These are phyloP conservation scores for Anthophora plumipes DNA, from an alignment of 2,888 invertebrate species.

Conservation along the genomic window DNA sequence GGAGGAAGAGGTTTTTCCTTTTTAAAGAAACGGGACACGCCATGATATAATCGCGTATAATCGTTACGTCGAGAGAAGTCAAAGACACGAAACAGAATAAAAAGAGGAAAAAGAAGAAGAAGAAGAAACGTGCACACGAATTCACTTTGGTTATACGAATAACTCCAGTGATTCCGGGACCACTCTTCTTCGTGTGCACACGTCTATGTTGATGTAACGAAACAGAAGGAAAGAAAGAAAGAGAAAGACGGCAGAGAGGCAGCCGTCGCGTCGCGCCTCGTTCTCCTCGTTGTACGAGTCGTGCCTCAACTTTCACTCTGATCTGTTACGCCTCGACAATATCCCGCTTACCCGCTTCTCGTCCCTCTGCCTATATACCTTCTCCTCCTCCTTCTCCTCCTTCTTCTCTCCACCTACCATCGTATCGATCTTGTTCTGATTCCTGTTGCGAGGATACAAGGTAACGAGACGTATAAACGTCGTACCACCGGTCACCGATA, in stretches of 20 bases:
- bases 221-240: constrained; percentile 26
- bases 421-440: constrained; percentile 67
- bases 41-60: constrained; percentile 61
- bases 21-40: constrained; percentile 36
- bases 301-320: constrained; percentile 80
- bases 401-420: constrained; percentile 25
- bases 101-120: too few relatives aligned
- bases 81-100: constrained; percentile 20
- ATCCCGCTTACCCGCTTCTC: constrained; percentile 66
- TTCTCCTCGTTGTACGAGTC: constrained; percentile 55
- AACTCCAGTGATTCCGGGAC: constrained; percentile 54
- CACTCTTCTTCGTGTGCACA: constrained; percentile 42
- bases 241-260: constrained; percentile 41
- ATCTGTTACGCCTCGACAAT: constrained; percentile 79
- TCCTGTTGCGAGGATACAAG: constrained; percentile 65
- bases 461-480: constrained; percentile 66
- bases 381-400: constrained; percentile 7
- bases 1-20: constrained; percentile 17
- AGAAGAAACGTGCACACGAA: constrained; percentile 38
- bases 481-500: constrained; percentile 44
- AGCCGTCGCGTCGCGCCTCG: constrained; percentile 40
- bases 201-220: constrained; percentile 9
- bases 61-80: constrained; percentile 58
- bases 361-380: constrained; percentile 24
- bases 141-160: constrained; percentile 54